Percentiles rank a stretch among this genome's conserved stretches.
Evolutionary conservation across 1,140 invertebrate species (phyloP).

Genomic region (Calliphora vicina): DNA sequence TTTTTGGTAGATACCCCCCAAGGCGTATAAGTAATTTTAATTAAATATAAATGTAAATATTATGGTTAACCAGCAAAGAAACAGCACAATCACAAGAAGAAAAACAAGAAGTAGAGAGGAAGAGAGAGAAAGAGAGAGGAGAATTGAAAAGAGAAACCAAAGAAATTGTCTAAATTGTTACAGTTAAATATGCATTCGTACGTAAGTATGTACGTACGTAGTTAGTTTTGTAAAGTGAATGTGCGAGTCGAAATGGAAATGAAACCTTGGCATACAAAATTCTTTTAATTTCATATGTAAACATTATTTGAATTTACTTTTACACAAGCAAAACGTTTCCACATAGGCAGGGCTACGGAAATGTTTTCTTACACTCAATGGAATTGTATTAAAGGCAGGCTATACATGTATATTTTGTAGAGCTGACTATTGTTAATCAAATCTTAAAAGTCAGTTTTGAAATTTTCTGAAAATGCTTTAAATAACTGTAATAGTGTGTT

Average conservation of each 20-base stretch:
- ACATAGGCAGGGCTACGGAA: too few relatives aligned
- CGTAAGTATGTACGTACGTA: not conserved
- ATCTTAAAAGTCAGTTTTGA: too few relatives aligned
- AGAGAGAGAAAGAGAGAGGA: not conserved
- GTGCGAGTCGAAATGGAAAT: not conserved
- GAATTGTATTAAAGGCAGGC: too few relatives aligned
- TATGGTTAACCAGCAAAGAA: not conserved
- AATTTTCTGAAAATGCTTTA: too few relatives aligned
- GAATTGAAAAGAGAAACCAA: too few relatives aligned
- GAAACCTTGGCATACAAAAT: slow-evolving; percentile 1
- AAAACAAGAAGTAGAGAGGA: not conserved
- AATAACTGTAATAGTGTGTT: too few relatives aligned
- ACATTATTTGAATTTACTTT: not conserved
- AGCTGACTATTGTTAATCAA: too few relatives aligned
- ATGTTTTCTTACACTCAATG: too few relatives aligned
- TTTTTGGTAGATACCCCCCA: not conserved
- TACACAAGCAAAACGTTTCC: not conserved
- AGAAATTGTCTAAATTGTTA: not conserved
- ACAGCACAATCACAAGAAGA: not conserved
- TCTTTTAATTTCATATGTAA: not conserved
- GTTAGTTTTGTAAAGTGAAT: not conserved
- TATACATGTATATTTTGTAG: too few relatives aligned
- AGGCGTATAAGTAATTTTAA: slow-evolving; percentile 10
- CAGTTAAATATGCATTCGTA: not conserved
- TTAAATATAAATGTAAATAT: slow-evolving; percentile 6